Evolutionary conservation across 2,113 vertebrate species (phyloP).

Genomic region (Bubo bubo): DNA sequence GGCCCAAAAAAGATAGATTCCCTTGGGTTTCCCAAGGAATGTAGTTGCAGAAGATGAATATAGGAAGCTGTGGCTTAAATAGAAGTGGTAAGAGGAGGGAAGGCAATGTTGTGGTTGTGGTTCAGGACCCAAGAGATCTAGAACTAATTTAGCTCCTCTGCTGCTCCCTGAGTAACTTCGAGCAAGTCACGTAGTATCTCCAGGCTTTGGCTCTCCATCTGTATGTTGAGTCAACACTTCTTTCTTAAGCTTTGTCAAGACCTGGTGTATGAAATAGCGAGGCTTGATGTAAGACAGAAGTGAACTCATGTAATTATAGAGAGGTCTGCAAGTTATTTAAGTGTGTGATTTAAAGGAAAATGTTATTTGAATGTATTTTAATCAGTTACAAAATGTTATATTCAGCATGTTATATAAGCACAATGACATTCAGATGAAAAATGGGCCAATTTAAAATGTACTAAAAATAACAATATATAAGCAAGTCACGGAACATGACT

Average conservation of each 20-base stretch:
- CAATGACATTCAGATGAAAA: background rate
- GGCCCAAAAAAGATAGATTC: background rate
- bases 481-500: background rate
- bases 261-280: background rate
- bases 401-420: background rate
- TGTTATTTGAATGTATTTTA: background rate
- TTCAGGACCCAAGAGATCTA: background rate
- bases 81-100: background rate
- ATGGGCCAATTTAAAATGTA: background rate
- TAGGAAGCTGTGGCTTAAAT: background rate
- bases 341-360: background rate
- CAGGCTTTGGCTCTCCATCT: background rate
- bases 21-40: background rate
- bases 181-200: background rate
- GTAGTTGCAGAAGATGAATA: background rate
- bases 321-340: background rate
- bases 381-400: background rate
- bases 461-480: background rate
- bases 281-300: background rate
- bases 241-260: background rate
- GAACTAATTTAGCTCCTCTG: background rate
- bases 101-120: background rate
- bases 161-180: background rate
- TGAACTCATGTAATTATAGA: background rate
- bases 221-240: background rate